These are phyloP conservation scores for Eonycteris spelaea DNA, from an alignment of 2,113 vertebrate genomes.

Conservation along the genomic window DNA sequence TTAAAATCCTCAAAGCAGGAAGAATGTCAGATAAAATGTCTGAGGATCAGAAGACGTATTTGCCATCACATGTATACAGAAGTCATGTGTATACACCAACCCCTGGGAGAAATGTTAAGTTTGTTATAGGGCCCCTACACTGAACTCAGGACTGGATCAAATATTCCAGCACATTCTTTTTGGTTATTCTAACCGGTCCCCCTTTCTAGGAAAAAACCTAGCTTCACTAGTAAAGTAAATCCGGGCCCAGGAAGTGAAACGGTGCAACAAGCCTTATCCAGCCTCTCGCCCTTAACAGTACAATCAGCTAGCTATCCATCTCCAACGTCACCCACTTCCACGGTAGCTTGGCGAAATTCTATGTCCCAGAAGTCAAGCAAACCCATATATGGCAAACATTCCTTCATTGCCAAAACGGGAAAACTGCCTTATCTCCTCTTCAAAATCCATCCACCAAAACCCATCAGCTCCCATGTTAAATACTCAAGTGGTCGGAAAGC, in stretches of 20 bases:
- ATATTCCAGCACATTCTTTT: not conserved
- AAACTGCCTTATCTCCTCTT: not conserved
- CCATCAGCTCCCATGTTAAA: not conserved
- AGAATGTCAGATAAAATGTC: not conserved
- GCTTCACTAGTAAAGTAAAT: not conserved
- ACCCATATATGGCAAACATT: slow-evolving; percentile 60
- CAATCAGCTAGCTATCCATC: not conserved
- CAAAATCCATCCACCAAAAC: not conserved
- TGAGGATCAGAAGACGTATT: not conserved
- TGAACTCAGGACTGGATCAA: not conserved
- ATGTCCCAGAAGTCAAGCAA: slow-evolving; percentile 9
- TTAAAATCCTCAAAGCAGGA: not conserved
- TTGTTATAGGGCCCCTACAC: not conserved
- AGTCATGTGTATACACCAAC: not conserved
- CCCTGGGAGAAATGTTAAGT: not conserved
- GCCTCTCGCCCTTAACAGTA: not conserved
- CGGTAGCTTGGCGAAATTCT: not conserved
- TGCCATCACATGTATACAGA: not conserved
- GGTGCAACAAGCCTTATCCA: not conserved
- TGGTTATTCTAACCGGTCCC: not conserved
- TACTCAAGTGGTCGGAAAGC: not conserved
- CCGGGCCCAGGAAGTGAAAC: not conserved
- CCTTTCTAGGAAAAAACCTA: not conserved
- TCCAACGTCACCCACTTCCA: not conserved
- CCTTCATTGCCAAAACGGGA: slow-evolving; percentile 43